Evolutionary conservation across 2,113 vertebrate species (phyloP).

Genomic region (Siphamia tubifer): DNA sequence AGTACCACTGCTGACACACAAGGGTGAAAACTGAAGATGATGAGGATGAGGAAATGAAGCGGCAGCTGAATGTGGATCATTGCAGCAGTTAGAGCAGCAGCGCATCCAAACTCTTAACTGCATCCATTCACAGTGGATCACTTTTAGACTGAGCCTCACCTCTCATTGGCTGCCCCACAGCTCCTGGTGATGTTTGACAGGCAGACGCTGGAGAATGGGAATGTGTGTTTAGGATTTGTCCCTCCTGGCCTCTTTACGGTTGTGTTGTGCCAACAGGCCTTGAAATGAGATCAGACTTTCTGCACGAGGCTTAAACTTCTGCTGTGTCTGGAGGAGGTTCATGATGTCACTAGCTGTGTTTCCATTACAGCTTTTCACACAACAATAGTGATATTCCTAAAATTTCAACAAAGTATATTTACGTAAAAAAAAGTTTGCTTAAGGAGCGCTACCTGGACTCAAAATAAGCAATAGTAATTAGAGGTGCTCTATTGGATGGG

Average conservation of each 20-base stretch:
- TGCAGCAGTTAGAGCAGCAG: slow-evolving; percentile 33
- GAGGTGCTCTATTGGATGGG: too few species aligned
- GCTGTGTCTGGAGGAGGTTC: too few species aligned
- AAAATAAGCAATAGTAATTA: too few species aligned
- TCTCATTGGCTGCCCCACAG: neutral
- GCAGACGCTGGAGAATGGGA: neutral
- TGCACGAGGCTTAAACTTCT: neutral
- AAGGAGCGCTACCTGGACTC: too few species aligned
- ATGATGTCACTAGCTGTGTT: too few species aligned
- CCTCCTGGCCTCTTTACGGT: neutral
- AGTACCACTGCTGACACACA: slow-evolving; percentile 4
- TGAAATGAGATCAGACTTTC: neutral
- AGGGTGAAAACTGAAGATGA: slow-evolving; percentile 17
- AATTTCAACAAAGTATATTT: too few species aligned
- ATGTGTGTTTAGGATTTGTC: neutral
- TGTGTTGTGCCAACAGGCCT: neutral
- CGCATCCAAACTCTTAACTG: slow-evolving; percentile 1
- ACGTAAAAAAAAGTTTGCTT: too few species aligned
- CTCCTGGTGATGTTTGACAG: slow-evolving; percentile 8
- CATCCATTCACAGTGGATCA: slow-evolving; percentile 19
- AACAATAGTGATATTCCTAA: too few species aligned
- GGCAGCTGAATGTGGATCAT: slow-evolving; percentile 42
- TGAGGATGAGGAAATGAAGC: slow-evolving; percentile 24
- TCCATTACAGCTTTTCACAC: too few species aligned
- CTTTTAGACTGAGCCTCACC: slow-evolving; percentile 11